Evolutionary conservation across 2,888 invertebrate genomes (phyloP).

Genomic region (Leucophora obtusa): DNA sequence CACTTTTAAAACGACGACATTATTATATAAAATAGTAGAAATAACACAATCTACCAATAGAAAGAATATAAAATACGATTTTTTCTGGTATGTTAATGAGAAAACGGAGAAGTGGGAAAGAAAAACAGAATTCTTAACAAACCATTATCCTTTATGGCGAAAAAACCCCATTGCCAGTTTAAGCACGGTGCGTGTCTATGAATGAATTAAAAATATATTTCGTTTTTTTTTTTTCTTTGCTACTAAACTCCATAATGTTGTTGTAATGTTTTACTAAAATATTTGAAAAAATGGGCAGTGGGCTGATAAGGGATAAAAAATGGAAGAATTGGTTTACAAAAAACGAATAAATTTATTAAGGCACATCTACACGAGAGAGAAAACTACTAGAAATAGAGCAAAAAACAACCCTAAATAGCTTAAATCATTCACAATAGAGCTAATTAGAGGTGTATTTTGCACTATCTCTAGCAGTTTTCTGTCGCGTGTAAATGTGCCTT

Average conservation of each 20-base stretch:
- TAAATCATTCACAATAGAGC: too few relatives aligned
- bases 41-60: slow-evolving; percentile 28
- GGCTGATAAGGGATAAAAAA: background rate
- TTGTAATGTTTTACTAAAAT: too few relatives aligned
- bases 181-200: slow-evolving; percentile 59
- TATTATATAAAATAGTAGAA: slow-evolving; percentile 20
- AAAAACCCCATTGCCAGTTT: slow-evolving; percentile 40
- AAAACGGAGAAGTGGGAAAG: slow-evolving; percentile 20
- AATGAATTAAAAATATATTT: slow-evolving; percentile 57
- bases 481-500: too few relatives aligned
- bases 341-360: too few relatives aligned
- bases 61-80: background rate
- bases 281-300: slow-evolving; percentile 25
- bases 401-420: too few relatives aligned
- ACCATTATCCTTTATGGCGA: slow-evolving; percentile 55
- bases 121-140: slow-evolving; percentile 19
- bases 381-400: too few relatives aligned
- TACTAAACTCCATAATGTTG: slow-evolving; percentile 3
- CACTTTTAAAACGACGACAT: background rate
- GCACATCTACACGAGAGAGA: too few relatives aligned
- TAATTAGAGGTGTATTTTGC: too few relatives aligned
- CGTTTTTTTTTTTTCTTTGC: background rate
- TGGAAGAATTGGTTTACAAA: too few relatives aligned
- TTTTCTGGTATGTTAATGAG: slow-evolving; percentile 24
- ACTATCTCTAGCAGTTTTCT: too few relatives aligned